Evolutionary conservation across 2,113 vertebrate genomes (phyloP).

Genomic region (Leiothrix lutea): DNA sequence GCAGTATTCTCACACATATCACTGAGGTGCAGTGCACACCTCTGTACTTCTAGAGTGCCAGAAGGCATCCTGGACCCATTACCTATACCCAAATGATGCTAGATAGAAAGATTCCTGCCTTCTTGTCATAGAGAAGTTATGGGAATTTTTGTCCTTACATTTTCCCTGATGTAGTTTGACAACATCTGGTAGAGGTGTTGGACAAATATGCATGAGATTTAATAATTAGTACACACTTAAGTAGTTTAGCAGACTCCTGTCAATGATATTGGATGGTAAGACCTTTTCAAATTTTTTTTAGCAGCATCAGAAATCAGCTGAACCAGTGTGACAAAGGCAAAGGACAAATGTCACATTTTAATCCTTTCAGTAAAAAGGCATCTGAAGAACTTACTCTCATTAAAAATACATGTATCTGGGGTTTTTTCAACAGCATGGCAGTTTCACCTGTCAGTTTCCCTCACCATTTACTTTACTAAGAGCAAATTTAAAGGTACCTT

Average conservation of each 20-base stretch:
- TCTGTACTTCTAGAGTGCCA: background rate
- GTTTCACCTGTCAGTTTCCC: background rate
- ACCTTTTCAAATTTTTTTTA: background rate
- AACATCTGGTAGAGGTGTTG: background rate
- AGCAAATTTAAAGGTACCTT: background rate
- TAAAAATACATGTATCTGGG: background rate
- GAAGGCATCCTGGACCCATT: background rate
- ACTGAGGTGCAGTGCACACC: background rate
- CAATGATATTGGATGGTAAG: accelerated
- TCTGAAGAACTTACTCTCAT: background rate
- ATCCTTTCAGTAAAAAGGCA: background rate
- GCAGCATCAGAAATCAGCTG: background rate
- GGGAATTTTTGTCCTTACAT: background rate
- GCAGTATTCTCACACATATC: background rate
- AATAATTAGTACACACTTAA: background rate
- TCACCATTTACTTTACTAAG: background rate
- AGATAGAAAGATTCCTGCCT: background rate
- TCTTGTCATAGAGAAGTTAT: background rate
- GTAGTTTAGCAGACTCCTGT: background rate
- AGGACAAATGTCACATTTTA: background rate
- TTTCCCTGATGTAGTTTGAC: background rate
- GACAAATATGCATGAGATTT: background rate
- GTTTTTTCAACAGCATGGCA: background rate
- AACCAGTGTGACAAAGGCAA: background rate
- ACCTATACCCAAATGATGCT: accelerated